phyloP scores from a whole-genome alignment of 2,797 vertebrate genomes.

The Pseudopleuronectes americanus region DNA sequence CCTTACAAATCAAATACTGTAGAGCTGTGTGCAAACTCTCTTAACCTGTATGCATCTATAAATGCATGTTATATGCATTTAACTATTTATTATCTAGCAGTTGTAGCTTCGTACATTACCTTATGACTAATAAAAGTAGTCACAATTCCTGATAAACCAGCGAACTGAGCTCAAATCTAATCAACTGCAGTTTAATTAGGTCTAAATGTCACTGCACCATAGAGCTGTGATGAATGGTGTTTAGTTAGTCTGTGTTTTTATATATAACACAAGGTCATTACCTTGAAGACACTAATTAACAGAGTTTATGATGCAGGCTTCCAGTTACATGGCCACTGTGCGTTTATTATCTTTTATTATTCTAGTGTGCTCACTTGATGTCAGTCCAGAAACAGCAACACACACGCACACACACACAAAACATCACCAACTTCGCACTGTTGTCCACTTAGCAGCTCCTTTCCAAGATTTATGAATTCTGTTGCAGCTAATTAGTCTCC shows the following conservation, averaged over 20 bases:
- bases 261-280: slow-evolving; percentile 24
- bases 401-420: background rate
- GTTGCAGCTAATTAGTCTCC: background rate
- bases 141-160: background rate
- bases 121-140: background rate
- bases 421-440: background rate
- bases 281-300: slow-evolving; percentile 35
- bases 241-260: slow-evolving; percentile 23
- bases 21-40: background rate
- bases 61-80: background rate
- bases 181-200: slow-evolving; percentile 16
- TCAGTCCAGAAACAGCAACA: slow-evolving; percentile 6
- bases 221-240: slow-evolving; percentile 4
- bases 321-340: slow-evolving; percentile 26
- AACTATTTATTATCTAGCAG: background rate
- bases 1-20: background rate
- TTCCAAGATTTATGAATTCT: slow-evolving; percentile 1
- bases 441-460: background rate
- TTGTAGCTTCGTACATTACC: background rate
- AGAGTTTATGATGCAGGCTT: slow-evolving; percentile 35
- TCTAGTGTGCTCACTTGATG: slow-evolving; percentile 37
- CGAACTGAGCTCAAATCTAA: background rate
- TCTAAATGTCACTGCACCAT: background rate
- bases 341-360: slow-evolving; percentile 48
- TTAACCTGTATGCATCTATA: background rate